Evolutionary conservation across 2,113 vertebrate species (phyloP), one percentile per base, ranked within the genome.

Genomic region (Psettodes erumei): DNA sequence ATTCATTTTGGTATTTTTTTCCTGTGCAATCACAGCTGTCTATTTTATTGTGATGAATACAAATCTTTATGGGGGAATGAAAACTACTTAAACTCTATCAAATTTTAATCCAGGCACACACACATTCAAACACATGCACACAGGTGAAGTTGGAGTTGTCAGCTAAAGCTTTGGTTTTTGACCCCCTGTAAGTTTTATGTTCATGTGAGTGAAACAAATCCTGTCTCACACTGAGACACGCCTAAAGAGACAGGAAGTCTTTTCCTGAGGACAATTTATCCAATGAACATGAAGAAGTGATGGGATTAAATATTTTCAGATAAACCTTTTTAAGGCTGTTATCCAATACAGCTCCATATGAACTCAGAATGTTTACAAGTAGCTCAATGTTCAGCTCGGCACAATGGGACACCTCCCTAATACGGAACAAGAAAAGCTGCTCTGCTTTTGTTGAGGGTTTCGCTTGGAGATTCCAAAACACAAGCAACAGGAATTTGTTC

Each of bases 201-300:
- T 77, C 9, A 18, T 40, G 54, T 53, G 15, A 33, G 30, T 54
- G 10, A 40, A 47, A 37, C 21, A 58, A 48, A n/a, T 23, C 56
- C 75, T 59, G 58, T 71, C 33, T 74, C 75, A 53, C 51, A 64
- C 60, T 71, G 71, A 10, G 68, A 45, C 35, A 54, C 69, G 58
- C 28, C n/a, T 27, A 38, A 54, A 67, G 60, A 60, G 25, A 60
- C 75, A 70, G 77, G 71, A 83, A 56, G 64, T 72, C 37, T 53
- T 72, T 27, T 77, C 33, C n/a, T 32, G 30, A 19, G 65, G 2
- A 71, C 69, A 82, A 88, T 88, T 83, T 85, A 71, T 76, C 63
- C 77, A 77, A 86, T 91, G 27, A 86, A 54, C 75, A 73, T 65
- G 30, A 74, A 48, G 75, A 40, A 40, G 48, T 88, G 75, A 89